Percentiles rank a stretch among this genome's conserved stretches.
Evolutionary conservation across 2,888 invertebrate species (phyloP).

Genomic region (Cephus nigrinus): DNA sequence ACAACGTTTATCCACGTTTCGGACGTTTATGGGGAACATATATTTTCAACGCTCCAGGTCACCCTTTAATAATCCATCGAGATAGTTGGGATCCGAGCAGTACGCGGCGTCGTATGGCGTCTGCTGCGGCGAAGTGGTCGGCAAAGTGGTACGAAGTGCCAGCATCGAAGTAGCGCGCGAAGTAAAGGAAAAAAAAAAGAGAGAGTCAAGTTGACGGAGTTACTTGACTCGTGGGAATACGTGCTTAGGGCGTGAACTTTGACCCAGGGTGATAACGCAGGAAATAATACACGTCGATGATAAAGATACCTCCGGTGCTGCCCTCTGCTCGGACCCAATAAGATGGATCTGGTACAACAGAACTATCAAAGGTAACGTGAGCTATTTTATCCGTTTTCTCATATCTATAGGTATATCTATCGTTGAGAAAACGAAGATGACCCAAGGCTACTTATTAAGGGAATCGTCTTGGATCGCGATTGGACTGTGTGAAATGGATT

Average conservation of each 20-base stretch:
- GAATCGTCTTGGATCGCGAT: conserved; percentile 12
- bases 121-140: conserved; percentile 1
- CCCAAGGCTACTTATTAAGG: conserved; percentile 10
- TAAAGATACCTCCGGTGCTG: background rate
- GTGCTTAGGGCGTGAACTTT: conserved; percentile 15
- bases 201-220: background rate
- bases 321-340: background rate
- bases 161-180: no score
- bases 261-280: background rate
- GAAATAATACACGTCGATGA: background rate
- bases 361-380: no score
- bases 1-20: conserved; percentile 13
- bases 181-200: no score
- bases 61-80: conserved; percentile 16
- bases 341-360: background rate
- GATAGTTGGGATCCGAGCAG: conserved; percentile 4
- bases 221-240: conserved; percentile 14
- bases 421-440: conserved; percentile 6
- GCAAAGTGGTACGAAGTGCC: background rate
- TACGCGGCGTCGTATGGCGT: background rate
- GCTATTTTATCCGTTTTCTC: no score
- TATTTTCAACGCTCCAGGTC: background rate
- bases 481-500: background rate
- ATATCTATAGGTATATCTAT: no score
- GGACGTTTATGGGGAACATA: conserved; percentile 6